Conservation (phyloP, 2,113 vertebrate genomes). For the Zosterops hypoxanthus region DNA sequence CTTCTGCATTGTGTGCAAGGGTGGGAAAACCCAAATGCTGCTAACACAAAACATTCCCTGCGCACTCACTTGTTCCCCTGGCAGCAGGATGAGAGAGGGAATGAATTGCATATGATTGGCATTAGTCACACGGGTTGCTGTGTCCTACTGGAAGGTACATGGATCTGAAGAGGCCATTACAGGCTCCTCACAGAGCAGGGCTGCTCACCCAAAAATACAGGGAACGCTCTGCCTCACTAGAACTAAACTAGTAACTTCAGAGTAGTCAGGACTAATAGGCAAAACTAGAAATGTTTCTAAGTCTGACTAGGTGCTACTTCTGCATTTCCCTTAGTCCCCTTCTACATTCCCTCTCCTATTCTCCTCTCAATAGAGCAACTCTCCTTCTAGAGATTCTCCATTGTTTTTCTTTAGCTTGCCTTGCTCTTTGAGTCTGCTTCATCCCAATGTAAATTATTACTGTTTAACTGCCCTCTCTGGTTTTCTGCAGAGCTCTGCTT, state of each 20-base stretch:
- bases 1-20: neutral
- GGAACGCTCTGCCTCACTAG: neutral
- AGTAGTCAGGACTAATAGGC: neutral
- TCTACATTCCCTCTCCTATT: neutral
- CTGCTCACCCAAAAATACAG: neutral
- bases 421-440: neutral
- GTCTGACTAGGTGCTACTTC: neutral
- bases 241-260: neutral
- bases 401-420: neutral
- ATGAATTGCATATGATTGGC: neutral
- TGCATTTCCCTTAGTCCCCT: neutral
- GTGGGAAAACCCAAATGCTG: neutral
- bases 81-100: neutral
- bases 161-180: neutral
- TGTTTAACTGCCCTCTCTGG: neutral
- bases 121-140: neutral
- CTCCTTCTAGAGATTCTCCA: neutral
- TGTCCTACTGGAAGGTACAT: conserved; percentile 1
- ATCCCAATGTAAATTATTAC: neutral
- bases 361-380: neutral
- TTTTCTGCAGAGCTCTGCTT: neutral
- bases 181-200: too few relatives aligned
- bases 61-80: neutral
- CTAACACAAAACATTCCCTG: conserved; percentile 14
- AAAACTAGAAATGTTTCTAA: neutral